A percentile compares a stretch with the other conserved stretches of the same genome.
Evolutionary conservation across 2,113 vertebrate species (phyloP).

Genomic region (Telmatochromis sp.): DNA sequence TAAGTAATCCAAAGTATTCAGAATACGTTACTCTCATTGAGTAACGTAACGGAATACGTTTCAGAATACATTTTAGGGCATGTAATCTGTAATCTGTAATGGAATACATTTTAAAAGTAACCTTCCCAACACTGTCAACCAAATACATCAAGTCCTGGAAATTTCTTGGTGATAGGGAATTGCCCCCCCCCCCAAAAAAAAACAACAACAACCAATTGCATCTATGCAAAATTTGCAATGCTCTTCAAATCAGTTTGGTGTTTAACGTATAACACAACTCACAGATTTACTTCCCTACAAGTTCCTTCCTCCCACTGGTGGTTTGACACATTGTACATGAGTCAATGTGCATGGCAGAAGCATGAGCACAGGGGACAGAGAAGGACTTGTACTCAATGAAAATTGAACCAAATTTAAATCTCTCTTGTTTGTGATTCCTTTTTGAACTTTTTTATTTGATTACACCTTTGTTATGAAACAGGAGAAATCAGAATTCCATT

Average conservation of each 20-base stretch:
- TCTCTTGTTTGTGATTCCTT: neutral
- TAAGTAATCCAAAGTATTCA: too few species aligned
- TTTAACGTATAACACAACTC: neutral
- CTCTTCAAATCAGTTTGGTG: neutral
- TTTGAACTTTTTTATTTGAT: neutral
- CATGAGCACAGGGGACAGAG: neutral
- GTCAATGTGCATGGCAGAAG: neutral
- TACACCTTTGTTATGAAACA: neutral
- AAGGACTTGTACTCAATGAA: neutral
- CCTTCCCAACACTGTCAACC: too few species aligned
- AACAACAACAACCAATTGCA: neutral
- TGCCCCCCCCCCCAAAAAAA: rapidly evolving
- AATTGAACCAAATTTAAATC: neutral
- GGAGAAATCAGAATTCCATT: neutral
- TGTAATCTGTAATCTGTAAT: too few species aligned
- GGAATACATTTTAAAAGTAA: too few species aligned
- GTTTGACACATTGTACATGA: neutral
- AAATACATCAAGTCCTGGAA: too few species aligned
- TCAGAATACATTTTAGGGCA: too few species aligned
- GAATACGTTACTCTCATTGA: too few species aligned
- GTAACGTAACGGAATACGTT: too few species aligned
- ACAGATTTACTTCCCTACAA: neutral
- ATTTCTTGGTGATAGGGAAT: too few species aligned
- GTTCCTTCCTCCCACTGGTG: neutral
- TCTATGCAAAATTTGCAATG: neutral